Evolutionary conservation across 2,888 invertebrate species (phyloP).

Genomic region (Corbicula japonica): DNA sequence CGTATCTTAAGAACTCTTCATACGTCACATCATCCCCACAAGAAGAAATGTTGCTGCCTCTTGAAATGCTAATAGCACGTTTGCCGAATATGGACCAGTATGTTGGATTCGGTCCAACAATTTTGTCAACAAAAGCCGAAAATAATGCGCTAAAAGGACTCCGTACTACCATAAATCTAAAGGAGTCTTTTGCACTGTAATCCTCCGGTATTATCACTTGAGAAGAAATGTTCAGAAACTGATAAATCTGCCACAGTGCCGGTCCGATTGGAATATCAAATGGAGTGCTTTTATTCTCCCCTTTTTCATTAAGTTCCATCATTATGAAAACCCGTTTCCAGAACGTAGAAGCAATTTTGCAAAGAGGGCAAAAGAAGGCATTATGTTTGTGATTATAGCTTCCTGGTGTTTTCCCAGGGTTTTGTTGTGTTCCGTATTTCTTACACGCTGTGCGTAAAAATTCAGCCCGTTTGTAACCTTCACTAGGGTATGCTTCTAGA

Average conservation of each 20-base stretch:
- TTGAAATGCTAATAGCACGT: background rate
- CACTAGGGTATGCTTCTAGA: too few species aligned
- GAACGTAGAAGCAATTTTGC: conserved; percentile 53
- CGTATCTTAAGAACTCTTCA: conserved; percentile 33
- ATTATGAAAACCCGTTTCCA: conserved; percentile 52
- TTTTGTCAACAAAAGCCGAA: conserved; percentile 45
- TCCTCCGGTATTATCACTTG: conserved; percentile 7
- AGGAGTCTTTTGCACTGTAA: conserved; percentile 12
- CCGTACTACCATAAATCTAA: conserved; percentile 48
- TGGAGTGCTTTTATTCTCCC: background rate
- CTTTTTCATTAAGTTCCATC: conserved; percentile 16
- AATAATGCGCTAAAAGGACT: conserved; percentile 36
- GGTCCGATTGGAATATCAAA: conserved; percentile 37
- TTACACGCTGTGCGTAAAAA: conserved; percentile 10
- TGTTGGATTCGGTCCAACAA: conserved; percentile 44
- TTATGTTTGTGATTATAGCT: conserved; percentile 15
- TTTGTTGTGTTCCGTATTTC: too few species aligned
- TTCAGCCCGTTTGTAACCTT: conserved; percentile 20
- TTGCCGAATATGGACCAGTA: conserved; percentile 15
- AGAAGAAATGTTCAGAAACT: conserved; percentile 1
- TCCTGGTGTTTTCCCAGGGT: conserved; percentile 5
- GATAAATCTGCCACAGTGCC: conserved; percentile 29
- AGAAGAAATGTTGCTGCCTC: background rate
- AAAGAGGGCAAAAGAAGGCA: conserved; percentile 47
- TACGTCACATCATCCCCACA: conserved; percentile 43